A percentile compares a stretch with the other conserved stretches of the same genome.
These are phyloP conservation scores for Halcyon smyrnensis DNA, from an alignment of 2,797 vertebrate species.

Conservation along the genomic window DNA sequence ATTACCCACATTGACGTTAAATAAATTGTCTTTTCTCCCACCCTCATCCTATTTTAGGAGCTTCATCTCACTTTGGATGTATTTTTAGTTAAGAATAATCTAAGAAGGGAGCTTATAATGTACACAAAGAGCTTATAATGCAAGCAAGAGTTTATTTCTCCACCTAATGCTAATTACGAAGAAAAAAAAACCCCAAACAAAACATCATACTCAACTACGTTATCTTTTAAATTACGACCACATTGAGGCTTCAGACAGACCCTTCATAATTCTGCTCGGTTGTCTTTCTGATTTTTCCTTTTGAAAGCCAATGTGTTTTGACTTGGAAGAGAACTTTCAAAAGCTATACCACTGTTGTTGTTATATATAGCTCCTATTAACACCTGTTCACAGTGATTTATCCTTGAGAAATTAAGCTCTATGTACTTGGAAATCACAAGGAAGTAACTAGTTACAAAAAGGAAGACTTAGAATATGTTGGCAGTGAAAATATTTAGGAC, in stretches of 20 bases:
- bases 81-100: neutral
- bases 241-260: neutral
- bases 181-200: neutral
- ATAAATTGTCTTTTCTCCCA: neutral
- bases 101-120: neutral
- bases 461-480: neutral
- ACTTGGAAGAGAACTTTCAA: neutral
- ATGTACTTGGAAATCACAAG: neutral
- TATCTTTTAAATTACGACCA: neutral
- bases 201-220: neutral
- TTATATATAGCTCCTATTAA: neutral
- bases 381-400: conserved; percentile 38
- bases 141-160: neutral
- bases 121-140: neutral
- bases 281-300: neutral
- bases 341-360: conserved; percentile 5
- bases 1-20: neutral
- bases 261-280: neutral
- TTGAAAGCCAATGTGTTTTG: neutral
- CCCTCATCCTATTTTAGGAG: neutral
- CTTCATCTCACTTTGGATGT: neutral
- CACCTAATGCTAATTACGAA: neutral
- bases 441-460: conserved; percentile 19
- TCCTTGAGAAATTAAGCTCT: conserved; percentile 18
- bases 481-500: neutral